Evolutionary conservation across 1,140 invertebrate genomes (phyloP), one percentile per base, ranked within the genome.

Genomic region (Musca domestica): DNA sequence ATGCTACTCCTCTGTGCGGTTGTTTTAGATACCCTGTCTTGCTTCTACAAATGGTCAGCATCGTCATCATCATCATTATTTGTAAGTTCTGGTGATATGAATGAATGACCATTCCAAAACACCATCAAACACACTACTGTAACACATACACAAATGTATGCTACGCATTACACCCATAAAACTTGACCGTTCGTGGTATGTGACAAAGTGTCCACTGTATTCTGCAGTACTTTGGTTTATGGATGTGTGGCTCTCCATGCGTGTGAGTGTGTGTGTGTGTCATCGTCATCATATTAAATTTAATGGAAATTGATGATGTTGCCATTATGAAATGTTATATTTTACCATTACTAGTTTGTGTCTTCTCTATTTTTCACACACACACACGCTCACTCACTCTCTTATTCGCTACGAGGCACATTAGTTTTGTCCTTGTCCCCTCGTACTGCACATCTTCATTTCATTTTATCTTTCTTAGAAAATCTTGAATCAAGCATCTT

Each of bases 281-380:
- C 64, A 51, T 66, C 34, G 34, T 41, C 34, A 61, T 48, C 52
- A 66, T 69, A 69, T 69, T 66, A 66, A 69, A 58, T 69, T 69
- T 69, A 69, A 69, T 69, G 64, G 68, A 69, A 69, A 69, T 69
- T 66, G 68, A 69, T 69, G 68, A 69, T 61, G 64, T 25, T 47
- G 54, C 68, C 64, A 69, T 69, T 69, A 69, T 69, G 68, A 69
- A 56, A 61, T 66, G 64, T 58, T 19, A 46, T 69, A 22, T 63
- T 56, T 17, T 61, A 15, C 27, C 41, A 20, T 61, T 58, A 34
- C 34, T 41, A 41, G 34, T 41, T 41, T 41, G 34, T 41, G 27
- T 30, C 27, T 30, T 30, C 9, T 30, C 3, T 30, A 30, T 30
- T 9, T 30, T 30, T 4, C 27, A 30, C 27, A 4, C 9, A 9